Evolutionary conservation across 2,888 invertebrate genomes (phyloP), one percentile per base, ranked within the genome.

Genomic region (Nomada flava): DNA sequence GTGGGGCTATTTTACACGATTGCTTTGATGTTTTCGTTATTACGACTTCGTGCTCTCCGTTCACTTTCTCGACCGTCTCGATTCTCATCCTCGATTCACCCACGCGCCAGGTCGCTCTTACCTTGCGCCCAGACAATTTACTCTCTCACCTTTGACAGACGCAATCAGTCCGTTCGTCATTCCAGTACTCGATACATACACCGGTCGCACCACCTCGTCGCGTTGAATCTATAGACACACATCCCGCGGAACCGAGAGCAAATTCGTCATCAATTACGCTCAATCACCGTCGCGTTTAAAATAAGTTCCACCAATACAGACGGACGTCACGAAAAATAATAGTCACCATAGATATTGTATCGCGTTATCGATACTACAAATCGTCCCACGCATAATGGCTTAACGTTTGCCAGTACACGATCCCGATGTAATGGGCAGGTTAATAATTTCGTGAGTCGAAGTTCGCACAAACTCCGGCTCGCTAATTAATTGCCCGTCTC

Each of bases 401-500:
- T 64, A 72, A 81, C 75, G 77, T 80, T 87, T 79, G 83, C 79
- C 81, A 53, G 64, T 73, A 68, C 67, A 68, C 68, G 75, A 76
- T 65, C 63, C 67, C 62, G 64, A 53, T 71, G 74, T 76, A 86
- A 85, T 84, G 77, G 87, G 76, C 55, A 70, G 76, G 79, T 84
- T 87, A 84, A 87, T 86, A 87, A 84, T 87, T 84, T 71, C 79
- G 79, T 57, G 77, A 77, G 57, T 42, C 67, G 62, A 87, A 86
- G 79, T 84, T 88, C 63, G 77, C 52, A 70, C 71, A 75, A 76
- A 69, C 86, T 79, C 23, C 55, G 79, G 62, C 57, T 1, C 72
- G 76, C 76, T 77, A 88, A 88, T 86, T 87, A 88, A 88, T 88
- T 82, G 85, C 81, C 76, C 76, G 71, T 76, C 76, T 47, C 50